Evolutionary conservation across 2,888 invertebrate genomes (phyloP), one percentile per base, ranked within the genome.

Genomic region (Idaea dimidiata): DNA sequence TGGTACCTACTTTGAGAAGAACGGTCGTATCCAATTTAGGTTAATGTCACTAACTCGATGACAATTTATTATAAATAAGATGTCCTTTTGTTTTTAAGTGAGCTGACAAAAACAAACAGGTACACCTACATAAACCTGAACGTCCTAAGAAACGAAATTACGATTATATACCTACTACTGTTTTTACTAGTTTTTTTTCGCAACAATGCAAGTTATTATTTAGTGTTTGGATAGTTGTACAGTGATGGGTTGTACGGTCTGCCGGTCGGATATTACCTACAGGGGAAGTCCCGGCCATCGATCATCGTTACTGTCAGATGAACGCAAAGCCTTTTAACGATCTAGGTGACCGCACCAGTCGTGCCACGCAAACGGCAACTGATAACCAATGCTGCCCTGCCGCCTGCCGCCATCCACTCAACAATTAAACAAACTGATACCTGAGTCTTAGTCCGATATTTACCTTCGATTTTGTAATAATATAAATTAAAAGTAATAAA

Each of bases 221-320:
- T 59, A 32, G 24, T 59, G 16, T 58, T 59, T 62, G 62, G 64
- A 62, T 64, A 63, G 62, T 64, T 63, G 70, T 62, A 62, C 63
- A 68, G 63, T 60, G 59, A 62, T 59, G 64, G 73, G 70, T 63
- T 71, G 73, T 71, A 66, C 71, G 66, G 67, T 70, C 67, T 67
- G 62, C 68, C 78, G 78, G 80, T 78, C 87, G 87, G 87, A 87
- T 87, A 87, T 87, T 87, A n/a, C n/a, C n/a, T n/a, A 86, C 83
- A 75, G 81, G 81, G 86, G 86, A 87, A 87, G 85, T 83, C 84
- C 80, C 80, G 76, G 80, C 79, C 79, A 87, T 87, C 87, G 83
- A 87, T 87, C 87, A 87, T 87, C 87, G 86, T 87, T 86, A 86
- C 83, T 87, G 87, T 86, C 87, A 86, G 81, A 80, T 78, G 80